phyloP scores from a whole-genome alignment of 2,888 invertebrate species.

The Urechis unicinctus region DNA sequence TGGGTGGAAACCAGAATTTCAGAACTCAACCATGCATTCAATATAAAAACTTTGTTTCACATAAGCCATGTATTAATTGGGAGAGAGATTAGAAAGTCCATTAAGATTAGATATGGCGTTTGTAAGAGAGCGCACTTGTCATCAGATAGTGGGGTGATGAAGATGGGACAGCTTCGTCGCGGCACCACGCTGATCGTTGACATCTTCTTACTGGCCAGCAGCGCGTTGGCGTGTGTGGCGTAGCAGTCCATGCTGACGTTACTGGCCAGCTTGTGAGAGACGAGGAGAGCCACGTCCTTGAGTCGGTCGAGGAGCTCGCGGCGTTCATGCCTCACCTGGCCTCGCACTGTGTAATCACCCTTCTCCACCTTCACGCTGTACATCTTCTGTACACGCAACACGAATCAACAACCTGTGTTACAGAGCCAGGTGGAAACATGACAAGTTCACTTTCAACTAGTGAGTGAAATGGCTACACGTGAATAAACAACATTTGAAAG shows the following conservation, averaged over 20 bases:
- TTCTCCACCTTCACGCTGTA: constrained; percentile 85
- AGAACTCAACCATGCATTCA: neutral
- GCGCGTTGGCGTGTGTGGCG: constrained; percentile 62
- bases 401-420: too few species aligned
- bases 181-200: constrained; percentile 58
- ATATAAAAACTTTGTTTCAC: neutral
- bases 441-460: neutral
- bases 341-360: constrained; percentile 81
- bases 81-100: too few species aligned
- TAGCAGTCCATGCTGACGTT: constrained; percentile 74
- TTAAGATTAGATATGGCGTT: too few species aligned
- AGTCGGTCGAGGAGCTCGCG: constrained; percentile 77
- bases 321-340: constrained; percentile 87
- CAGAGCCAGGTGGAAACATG: neutral
- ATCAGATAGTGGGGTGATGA: constrained; percentile 68
- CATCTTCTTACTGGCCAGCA: constrained; percentile 71
- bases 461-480: neutral
- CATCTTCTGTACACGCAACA: constrained; percentile 52
- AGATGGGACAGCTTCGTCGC: constrained; percentile 66
- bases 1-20: too few species aligned
- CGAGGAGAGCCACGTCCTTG: constrained; percentile 64
- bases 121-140: constrained; percentile 90
- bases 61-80: too few species aligned
- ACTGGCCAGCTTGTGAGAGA: constrained; percentile 70
- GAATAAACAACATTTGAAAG: too few species aligned